Percentiles rank a stretch among this genome's conserved stretches.
These are phyloP conservation scores for Sebastes dallii DNA, from an alignment of 2,797 vertebrate species.

Conservation along the genomic window DNA sequence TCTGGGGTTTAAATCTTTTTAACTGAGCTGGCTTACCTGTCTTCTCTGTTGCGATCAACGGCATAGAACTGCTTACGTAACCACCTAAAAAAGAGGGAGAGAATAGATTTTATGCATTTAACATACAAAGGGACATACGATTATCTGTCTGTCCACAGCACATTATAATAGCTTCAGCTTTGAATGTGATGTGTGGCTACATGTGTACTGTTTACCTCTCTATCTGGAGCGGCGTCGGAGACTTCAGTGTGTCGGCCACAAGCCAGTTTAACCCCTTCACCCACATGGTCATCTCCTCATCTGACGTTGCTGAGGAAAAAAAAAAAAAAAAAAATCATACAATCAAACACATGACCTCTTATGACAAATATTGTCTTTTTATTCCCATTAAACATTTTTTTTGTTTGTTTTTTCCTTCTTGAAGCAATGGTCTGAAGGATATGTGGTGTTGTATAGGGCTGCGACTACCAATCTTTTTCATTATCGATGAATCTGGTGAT, in stretches of 20 bases:
- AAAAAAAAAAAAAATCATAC: neutral
- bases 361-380: neutral
- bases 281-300: slow-evolving; percentile 99
- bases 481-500: neutral
- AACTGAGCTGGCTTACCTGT: slow-evolving; percentile 84
- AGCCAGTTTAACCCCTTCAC: slow-evolving; percentile 95
- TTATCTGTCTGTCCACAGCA: neutral
- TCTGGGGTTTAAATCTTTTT: neutral
- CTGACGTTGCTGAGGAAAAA: slow-evolving; percentile 87
- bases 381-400: neutral
- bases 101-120: neutral
- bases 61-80: slow-evolving; percentile 98
- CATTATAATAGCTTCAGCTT: neutral
- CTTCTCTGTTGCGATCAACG: slow-evolving; percentile 93
- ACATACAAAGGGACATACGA: neutral
- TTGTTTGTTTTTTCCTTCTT: neutral
- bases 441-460: neutral
- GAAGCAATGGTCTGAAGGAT: neutral
- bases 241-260: slow-evolving; percentile 90
- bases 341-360: neutral
- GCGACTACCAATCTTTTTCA: neutral
- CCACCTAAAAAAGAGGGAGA: slow-evolving; percentile 83
- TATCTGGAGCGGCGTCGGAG: slow-evolving; percentile 94
- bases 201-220: slow-evolving; percentile 84
- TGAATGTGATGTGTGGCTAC: neutral